A percentile compares a stretch with the other conserved stretches of the same genome.
phyloP scores from a whole-genome alignment of 2,888 invertebrate genomes.

The Marasmarcha lunaedactyla region DNA sequence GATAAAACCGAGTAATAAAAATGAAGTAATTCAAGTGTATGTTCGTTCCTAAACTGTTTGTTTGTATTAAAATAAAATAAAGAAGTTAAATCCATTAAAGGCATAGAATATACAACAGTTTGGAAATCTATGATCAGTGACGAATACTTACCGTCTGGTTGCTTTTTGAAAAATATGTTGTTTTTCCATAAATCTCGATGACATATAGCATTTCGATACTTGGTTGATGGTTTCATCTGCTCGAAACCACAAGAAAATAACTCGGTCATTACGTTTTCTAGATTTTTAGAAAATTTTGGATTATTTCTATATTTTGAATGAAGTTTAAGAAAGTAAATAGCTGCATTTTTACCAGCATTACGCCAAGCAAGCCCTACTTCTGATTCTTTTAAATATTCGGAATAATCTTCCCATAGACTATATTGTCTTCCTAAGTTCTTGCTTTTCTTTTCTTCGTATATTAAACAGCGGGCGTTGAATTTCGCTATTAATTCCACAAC shows the following conservation, averaged over 20 bases:
- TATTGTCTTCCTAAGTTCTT: slow-evolving; percentile 35
- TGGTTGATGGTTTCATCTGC: slow-evolving; percentile 43
- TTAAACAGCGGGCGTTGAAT: slow-evolving; percentile 60
- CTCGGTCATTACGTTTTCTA: slow-evolving; percentile 26
- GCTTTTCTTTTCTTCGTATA: slow-evolving; percentile 51
- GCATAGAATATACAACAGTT: slow-evolving; percentile 74
- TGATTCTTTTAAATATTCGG: slow-evolving; percentile 36
- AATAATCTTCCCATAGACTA: slow-evolving; percentile 45
- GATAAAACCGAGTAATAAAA: slow-evolving; percentile 64
- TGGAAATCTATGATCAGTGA: slow-evolving; percentile 77
- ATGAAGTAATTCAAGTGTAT: slow-evolving; percentile 52
- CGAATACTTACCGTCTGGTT: slow-evolving; percentile 34
- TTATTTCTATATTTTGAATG: slow-evolving; percentile 36
- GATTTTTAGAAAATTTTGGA: slow-evolving; percentile 23
- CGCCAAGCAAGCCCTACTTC: slow-evolving; percentile 31
- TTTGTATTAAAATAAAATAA: slow-evolving; percentile 67
- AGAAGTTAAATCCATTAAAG: slow-evolving; percentile 73
- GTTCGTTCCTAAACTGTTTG: slow-evolving; percentile 40
- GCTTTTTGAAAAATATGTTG: slow-evolving; percentile 65
- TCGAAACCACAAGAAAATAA: slow-evolving; percentile 30
- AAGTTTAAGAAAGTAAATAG: slow-evolving; percentile 37
- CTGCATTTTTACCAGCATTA: slow-evolving; percentile 41
- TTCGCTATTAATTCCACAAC: slow-evolving; percentile 49
- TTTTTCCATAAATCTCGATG: slow-evolving; percentile 75
- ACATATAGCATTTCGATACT: slow-evolving; percentile 59